phyloP scores from a whole-genome alignment of 2,888 invertebrate species.

The Agonopterix subpropinquella region DNA sequence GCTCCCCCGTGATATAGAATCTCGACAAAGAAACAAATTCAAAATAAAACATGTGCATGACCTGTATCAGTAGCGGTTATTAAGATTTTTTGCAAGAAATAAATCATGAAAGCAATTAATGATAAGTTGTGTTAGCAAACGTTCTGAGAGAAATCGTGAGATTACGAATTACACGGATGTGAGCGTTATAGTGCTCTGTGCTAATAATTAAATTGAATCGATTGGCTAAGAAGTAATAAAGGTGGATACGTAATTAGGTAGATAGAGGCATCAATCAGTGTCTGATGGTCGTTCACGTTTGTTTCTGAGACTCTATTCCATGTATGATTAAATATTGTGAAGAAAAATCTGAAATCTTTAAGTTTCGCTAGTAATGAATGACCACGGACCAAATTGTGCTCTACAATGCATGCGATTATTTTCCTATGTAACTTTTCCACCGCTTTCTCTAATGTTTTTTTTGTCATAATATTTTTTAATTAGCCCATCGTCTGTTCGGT shows the following conservation, averaged over 20 bases:
- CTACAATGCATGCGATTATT: no score
- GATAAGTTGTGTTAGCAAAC: conserved; percentile 15
- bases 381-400: no score
- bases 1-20: conserved; percentile 75
- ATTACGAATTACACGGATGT: conserved; percentile 37
- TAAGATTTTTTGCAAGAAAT: conserved; percentile 2
- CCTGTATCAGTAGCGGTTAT: conserved; percentile 13
- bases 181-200: conserved; percentile 25
- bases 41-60: conserved; percentile 52
- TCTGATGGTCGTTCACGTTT: conserved; percentile 30
- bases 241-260: conserved; percentile 42
- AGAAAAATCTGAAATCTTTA: no score
- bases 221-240: conserved; percentile 40
- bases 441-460: no score
- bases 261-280: conserved; percentile 47
- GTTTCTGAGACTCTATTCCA: conserved; percentile 39
- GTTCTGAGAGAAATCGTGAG: conserved; percentile 26
- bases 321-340: no score
- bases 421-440: no score
- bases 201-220: conserved; percentile 39
- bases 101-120: conserved; percentile 20
- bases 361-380: no score
- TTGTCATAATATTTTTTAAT: no score
- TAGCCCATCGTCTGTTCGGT: no score
- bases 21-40: conserved; percentile 69